Evolutionary conservation across 1,140 invertebrate species (phyloP).

Genomic region (Bilobella aurantiaca): DNA sequence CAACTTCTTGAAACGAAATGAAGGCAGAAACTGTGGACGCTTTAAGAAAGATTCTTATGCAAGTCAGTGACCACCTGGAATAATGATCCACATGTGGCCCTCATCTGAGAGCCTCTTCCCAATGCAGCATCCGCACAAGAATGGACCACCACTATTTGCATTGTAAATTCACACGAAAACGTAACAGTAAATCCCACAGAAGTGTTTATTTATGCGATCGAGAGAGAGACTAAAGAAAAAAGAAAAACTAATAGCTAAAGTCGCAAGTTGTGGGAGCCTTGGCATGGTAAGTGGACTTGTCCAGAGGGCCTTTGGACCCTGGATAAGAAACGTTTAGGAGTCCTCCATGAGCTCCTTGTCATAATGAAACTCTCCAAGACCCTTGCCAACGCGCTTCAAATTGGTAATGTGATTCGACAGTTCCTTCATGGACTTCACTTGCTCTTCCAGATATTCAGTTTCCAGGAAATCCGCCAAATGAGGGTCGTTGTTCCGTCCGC

Average conservation of each 20-base stretch:
- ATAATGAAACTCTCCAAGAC: slow-evolving; percentile 53
- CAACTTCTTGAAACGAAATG: no score
- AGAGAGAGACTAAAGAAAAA: no score
- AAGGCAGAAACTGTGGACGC: no score
- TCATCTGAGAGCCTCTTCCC: slow-evolving; percentile 1
- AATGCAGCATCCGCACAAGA: no score
- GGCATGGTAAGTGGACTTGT: neutral
- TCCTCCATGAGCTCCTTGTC: slow-evolving; percentile 44
- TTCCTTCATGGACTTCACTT: slow-evolving; percentile 53
- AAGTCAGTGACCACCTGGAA: neutral
- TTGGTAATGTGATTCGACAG: slow-evolving; percentile 49
- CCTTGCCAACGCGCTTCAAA: slow-evolving; percentile 49
- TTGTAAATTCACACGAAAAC: no score
- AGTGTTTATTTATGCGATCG: no score
- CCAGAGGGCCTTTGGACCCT: neutral
- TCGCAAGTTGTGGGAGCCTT: no score
- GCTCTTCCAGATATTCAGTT: slow-evolving; percentile 48
- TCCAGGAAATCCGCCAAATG: slow-evolving; percentile 51
- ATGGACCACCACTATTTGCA: no score
- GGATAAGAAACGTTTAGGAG: neutral
- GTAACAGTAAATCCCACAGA: no score
- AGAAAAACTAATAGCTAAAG: no score
- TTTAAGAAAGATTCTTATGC: neutral
- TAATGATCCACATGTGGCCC: neutral
- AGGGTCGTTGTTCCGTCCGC: slow-evolving; percentile 35